Percentiles rank a stretch among this genome's conserved stretches.
Evolutionary conservation across 2,113 vertebrate genomes (phyloP).

Genomic region (Delphinus delphis): DNA sequence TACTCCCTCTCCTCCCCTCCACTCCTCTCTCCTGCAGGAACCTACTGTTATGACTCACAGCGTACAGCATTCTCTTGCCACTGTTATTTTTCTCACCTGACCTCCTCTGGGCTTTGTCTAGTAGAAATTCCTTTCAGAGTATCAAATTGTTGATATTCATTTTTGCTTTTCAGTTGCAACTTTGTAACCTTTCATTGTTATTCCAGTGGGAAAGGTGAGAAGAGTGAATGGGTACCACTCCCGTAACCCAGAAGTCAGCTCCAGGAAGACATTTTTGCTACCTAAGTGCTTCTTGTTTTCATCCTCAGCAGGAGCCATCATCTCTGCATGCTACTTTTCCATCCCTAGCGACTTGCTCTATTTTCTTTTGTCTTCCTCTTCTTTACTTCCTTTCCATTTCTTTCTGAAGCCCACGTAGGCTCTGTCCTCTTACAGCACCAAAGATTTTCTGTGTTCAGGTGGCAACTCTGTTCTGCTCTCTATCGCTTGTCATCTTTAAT

Average conservation of each 20-base stretch:
- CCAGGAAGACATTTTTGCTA: neutral
- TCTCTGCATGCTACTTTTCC: neutral
- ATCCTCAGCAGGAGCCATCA: neutral
- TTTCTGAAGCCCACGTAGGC: neutral
- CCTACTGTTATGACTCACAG: neutral
- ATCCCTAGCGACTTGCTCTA: neutral
- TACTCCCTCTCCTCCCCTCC: rapidly evolving
- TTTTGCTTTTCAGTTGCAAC: neutral
- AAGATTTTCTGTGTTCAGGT: neutral
- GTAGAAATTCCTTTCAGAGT: neutral
- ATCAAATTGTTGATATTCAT: neutral
- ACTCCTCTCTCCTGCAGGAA: neutral
- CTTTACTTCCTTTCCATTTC: neutral
- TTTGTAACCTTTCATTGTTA: neutral
- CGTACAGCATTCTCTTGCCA: neutral
- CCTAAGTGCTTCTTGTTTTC: neutral
- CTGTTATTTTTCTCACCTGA: neutral
- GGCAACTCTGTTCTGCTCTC: neutral
- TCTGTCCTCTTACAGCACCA: neutral
- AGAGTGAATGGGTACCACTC: neutral
- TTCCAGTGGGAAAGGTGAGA: neutral
- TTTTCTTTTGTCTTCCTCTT: neutral
- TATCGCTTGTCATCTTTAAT: neutral
- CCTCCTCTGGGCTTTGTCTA: neutral
- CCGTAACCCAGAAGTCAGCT: neutral